phyloP scores from a whole-genome alignment of 2,888 invertebrate species.

The Periphyllus acericola region DNA sequence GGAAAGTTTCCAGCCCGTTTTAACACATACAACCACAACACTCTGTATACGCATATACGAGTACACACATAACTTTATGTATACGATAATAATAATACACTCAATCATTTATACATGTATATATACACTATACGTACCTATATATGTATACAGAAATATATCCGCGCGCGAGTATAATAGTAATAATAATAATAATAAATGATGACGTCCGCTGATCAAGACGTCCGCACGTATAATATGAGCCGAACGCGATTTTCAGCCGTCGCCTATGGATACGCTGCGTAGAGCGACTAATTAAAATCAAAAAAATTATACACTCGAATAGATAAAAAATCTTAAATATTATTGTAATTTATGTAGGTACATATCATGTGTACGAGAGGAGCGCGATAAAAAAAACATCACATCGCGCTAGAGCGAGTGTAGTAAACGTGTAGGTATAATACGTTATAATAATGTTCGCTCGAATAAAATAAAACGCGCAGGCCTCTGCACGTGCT shows the following conservation, averaged over 20 bases:
- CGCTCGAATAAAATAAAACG: background rate
- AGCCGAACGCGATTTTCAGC: background rate
- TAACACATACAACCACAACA: slow-evolving; percentile 48
- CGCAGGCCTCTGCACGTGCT: background rate
- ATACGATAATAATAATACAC: background rate
- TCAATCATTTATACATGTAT: slow-evolving; percentile 20
- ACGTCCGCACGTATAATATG: slow-evolving; percentile 23
- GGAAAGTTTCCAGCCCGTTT: slow-evolving; percentile 53
- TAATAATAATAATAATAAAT: slow-evolving; percentile 13
- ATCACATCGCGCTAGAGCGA: background rate
- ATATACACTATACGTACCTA: background rate
- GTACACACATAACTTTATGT: background rate
- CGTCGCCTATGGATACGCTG: background rate
- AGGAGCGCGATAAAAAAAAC: background rate
- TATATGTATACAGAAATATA: background rate
- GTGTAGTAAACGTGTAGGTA: background rate
- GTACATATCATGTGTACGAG: background rate
- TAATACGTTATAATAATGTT: background rate
- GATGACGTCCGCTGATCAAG: slow-evolving; percentile 29
- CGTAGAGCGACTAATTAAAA: background rate
- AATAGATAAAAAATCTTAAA: slow-evolving; percentile 4
- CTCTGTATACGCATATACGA: background rate
- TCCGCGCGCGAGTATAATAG: background rate
- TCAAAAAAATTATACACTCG: background rate
- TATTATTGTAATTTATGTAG: background rate